Conservation (phyloP, 2,797 vertebrate genomes). For the Artibeus jamaicensis region DNA sequence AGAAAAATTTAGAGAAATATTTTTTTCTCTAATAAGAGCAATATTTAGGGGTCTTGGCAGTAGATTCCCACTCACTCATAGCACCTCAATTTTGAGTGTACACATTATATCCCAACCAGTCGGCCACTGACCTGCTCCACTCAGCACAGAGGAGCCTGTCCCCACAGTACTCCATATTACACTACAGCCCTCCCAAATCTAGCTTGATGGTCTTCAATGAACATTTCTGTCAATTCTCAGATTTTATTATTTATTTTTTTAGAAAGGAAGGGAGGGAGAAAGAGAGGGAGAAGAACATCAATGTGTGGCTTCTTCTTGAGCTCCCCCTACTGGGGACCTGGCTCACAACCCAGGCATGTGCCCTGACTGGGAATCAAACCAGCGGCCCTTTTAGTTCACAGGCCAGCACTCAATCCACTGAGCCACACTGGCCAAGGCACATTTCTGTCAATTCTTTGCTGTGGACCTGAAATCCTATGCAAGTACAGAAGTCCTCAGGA, state of each 20-base stretch:
- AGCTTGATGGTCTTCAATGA: background rate
- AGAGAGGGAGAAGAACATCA: no score
- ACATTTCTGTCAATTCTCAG: background rate
- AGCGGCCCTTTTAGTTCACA: no score
- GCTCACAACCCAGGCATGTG: no score
- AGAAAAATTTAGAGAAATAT: no score
- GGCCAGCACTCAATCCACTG: no score
- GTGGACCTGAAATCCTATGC: background rate
- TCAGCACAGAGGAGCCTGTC: background rate
- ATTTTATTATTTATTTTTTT: no score
- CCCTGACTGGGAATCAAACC: no score
- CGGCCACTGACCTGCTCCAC: background rate
- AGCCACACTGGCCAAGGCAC: background rate
- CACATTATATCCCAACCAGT: background rate
- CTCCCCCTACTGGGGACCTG: no score
- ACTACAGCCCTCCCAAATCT: background rate
- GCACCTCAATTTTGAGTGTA: background rate
- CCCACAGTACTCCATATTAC: background rate
- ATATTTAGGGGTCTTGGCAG: background rate
- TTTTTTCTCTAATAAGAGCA: background rate
- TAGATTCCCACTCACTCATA: background rate
- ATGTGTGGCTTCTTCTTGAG: no score
- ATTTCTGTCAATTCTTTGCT: background rate
- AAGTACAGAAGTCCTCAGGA: background rate
- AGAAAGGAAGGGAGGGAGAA: no score